A percentile compares a stretch with the other conserved stretches of the same genome.
Conservation (phyloP, 2,888 invertebrate genomes). For the Chirona hameri region DNA sequence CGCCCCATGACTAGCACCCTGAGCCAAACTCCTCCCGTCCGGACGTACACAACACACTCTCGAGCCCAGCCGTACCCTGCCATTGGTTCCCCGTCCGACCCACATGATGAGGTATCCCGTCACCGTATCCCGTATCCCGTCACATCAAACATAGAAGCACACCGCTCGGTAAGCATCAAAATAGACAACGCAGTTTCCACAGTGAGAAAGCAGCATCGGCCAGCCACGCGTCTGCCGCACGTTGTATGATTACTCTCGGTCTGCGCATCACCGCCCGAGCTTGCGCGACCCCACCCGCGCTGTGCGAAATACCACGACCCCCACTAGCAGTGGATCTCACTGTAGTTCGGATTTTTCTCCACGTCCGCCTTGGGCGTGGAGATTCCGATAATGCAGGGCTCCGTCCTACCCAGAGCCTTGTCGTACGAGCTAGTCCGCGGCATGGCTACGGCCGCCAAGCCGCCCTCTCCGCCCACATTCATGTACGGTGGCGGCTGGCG, state of each 20-base stretch:
- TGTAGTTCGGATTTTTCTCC: slow-evolving; percentile 10
- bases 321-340: slow-evolving; percentile 13
- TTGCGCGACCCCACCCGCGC: no score
- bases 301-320: no score
- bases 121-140: background rate
- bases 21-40: no score
- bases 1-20: no score
- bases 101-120: background rate
- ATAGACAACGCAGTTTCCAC: background rate
- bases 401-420: slow-evolving; percentile 22
- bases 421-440: background rate
- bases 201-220: background rate
- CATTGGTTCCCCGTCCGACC: no score
- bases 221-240: no score
- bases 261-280: no score
- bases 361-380: slow-evolving; percentile 1
- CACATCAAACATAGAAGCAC: background rate
- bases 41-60: no score
- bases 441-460: background rate
- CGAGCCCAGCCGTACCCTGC: no score
- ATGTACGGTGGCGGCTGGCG: slow-evolving; percentile 28
- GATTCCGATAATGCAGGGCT: slow-evolving; percentile 27
- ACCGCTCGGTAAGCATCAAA: background rate
- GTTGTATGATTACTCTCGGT: no score
- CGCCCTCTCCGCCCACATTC: slow-evolving; percentile 3